Base-by-base conservation (phyloP, 2,888 invertebrate genomes). In the Eristalis intricaria region DNA sequence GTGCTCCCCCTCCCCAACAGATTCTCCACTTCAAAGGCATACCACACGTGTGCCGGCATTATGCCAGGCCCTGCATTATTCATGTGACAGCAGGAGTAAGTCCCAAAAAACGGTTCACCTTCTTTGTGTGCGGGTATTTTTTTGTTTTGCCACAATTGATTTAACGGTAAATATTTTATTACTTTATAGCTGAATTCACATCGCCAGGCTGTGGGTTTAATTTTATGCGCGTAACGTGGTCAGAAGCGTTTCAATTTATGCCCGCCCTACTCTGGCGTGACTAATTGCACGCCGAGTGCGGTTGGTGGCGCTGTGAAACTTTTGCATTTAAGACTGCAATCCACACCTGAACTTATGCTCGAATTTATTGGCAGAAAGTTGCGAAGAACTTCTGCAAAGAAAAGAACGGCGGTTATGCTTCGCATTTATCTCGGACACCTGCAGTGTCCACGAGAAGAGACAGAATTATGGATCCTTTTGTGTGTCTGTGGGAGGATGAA, bases 1-100 rank as follows among this genome's bases (percentile, higher is more conserved):
- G 38, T 50, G 64, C 8, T 19, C 19, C 7, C 50, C 19, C 5
- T 7, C 19, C 7, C n/a, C 10, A 38, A 2, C 13, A 23, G 23
- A 69, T 60, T 8, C n/a, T 29, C 32, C 1, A 69, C 69, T 69
- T 70, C 69, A 79, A 79, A 73, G 79, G 79, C 43, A n/a, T 65
- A 23, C 3, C 29, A n/a, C 15, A 43, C 32, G 11, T 26, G 26
- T 13, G 29, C 60, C 32, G 5, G 15, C 23, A n/a, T 43, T 60
- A 60, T 66, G 50, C 29, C 58, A n/a, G 65, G 50, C 13, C 26
- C 66, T 80, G 80, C 66, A 80, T 80, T 68, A 80, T 80, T 80
- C 74, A 80, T 80, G 43, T 26, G 66, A 74, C 68, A 74, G 66
- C n/a, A 43, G 43, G 38, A 74, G 23, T 38, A 35, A 61, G 61